phyloP scores from a whole-genome alignment of 2,888 invertebrate genomes.

The Lottia scabra region DNA sequence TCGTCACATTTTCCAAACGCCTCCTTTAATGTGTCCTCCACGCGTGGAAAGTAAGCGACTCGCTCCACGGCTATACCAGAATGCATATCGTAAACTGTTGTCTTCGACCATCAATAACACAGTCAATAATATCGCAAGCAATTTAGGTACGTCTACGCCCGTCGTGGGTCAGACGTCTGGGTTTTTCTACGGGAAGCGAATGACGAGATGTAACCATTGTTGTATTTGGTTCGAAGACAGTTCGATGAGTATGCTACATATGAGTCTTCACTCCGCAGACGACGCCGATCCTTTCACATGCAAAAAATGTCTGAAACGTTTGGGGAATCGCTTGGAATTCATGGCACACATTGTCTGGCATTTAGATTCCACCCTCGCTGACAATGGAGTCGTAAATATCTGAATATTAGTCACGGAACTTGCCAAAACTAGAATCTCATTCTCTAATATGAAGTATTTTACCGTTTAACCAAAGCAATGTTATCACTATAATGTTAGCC shows the following conservation, averaged over 20 bases:
- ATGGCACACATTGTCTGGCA: constrained; percentile 58
- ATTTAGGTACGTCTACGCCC: not conserved
- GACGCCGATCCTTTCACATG: constrained; percentile 54
- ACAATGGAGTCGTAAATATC: not conserved
- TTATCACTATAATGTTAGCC: too few relatives aligned
- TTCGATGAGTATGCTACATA: constrained; percentile 43
- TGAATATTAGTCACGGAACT: too few relatives aligned
- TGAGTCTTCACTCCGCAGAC: constrained; percentile 51
- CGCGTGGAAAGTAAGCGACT: not conserved
- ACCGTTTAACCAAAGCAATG: too few relatives aligned
- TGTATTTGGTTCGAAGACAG: constrained; percentile 39
- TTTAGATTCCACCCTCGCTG: constrained; percentile 51
- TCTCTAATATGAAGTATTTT: too few relatives aligned
- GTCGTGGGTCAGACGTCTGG: constrained; percentile 12
- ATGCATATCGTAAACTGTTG: not conserved
- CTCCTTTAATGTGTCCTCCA: not conserved
- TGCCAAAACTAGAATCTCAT: too few relatives aligned
- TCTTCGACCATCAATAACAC: not conserved
- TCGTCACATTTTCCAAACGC: not conserved
- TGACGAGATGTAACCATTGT: constrained; percentile 27
- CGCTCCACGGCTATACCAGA: not conserved
- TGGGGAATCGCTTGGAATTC: constrained; percentile 56
- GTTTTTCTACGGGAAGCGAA: constrained; percentile 14
- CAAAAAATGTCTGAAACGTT: constrained; percentile 52
- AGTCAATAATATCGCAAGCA: not conserved